Percentiles rank a stretch among this genome's conserved stretches.
Evolutionary conservation across 2,113 vertebrate genomes (phyloP).

Genomic region (Onychostoma macrolepis): DNA sequence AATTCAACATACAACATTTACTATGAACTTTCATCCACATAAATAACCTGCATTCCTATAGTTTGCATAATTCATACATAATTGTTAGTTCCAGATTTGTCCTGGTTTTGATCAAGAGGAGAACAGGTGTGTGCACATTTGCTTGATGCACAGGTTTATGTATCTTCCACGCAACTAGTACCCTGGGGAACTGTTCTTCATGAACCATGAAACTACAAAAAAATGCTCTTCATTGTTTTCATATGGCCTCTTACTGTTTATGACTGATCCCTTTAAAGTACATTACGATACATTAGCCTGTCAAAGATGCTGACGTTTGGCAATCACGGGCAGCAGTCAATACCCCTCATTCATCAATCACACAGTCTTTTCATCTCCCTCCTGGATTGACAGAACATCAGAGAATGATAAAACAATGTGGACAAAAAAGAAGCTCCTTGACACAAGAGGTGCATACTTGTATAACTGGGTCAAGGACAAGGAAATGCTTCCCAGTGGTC

Average conservation of each 20-base stretch:
- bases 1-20: not conserved
- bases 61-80: slow-evolving; percentile 9
- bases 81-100: not conserved
- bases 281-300: slow-evolving; percentile 39
- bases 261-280: not conserved
- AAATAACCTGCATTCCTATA: not conserved
- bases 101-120: not conserved
- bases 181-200: not conserved
- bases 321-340: slow-evolving; percentile 26
- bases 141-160: slow-evolving; percentile 27
- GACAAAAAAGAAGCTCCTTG: slow-evolving; percentile 35
- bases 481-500: slow-evolving; percentile 5
- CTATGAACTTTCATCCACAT: not conserved
- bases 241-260: not conserved
- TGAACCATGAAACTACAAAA: not conserved
- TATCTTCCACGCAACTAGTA: not conserved
- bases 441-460: slow-evolving; percentile 4
- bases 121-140: not conserved
- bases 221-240: slow-evolving; percentile 24
- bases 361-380: slow-evolving; percentile 41
- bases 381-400: slow-evolving; percentile 30
- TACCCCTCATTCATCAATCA: slow-evolving; percentile 37
- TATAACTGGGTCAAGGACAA: slow-evolving; percentile 35
- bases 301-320: slow-evolving; percentile 18
- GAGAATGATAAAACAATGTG: slow-evolving; percentile 32